Percentiles rank a stretch among this genome's conserved stretches.
Evolutionary conservation across 2,113 vertebrate species (phyloP).

Genomic region (Mobula hypostoma): DNA sequence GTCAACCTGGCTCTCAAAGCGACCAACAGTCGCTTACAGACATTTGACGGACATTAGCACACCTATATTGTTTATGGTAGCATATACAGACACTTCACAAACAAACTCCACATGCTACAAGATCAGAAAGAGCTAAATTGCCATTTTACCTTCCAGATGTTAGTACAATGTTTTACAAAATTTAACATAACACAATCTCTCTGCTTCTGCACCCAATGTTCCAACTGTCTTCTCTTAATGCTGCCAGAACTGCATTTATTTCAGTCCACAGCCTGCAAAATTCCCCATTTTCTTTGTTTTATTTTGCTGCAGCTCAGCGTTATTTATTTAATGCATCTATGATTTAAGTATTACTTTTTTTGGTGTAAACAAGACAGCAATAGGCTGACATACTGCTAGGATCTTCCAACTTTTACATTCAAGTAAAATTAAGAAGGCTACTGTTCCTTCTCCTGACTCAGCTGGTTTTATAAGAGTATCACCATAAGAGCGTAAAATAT

Average conservation of each 20-base stretch:
- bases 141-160: too few species aligned
- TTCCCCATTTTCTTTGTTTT: neutral
- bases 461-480: too few species aligned
- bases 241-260: neutral
- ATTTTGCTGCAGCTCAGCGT: neutral
- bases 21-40: too few species aligned
- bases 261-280: neutral
- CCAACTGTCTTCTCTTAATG: neutral
- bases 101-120: too few species aligned
- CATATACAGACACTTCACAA: too few species aligned
- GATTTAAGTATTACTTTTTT: neutral
- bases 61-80: too few species aligned
- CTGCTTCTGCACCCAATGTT: neutral
- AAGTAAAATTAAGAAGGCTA: neutral
- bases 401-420: neutral
- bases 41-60: too few species aligned
- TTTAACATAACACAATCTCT: too few species aligned
- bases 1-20: too few species aligned
- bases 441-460: neutral
- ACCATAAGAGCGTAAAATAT: too few species aligned
- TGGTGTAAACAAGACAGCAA: neutral
- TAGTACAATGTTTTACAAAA: too few species aligned
- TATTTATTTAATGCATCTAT: neutral
- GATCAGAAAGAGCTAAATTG: too few species aligned
- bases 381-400: neutral